These are phyloP conservation scores for Dichetophora obliterata DNA, from an alignment of 2,888 invertebrate genomes.

Conservation along the genomic window DNA sequence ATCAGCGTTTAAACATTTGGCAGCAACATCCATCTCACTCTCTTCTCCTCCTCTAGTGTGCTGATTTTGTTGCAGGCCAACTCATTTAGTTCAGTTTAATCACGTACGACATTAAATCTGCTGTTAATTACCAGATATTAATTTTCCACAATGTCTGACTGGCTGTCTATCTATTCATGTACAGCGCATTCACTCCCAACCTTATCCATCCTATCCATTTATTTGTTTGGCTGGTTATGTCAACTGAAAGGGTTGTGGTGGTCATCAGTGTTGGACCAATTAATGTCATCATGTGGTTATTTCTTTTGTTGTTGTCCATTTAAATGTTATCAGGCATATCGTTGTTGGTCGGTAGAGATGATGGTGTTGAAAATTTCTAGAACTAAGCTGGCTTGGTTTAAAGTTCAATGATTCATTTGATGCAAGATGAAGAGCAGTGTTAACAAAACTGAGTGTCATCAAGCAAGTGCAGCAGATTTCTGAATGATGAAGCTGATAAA, in stretches of 20 bases:
- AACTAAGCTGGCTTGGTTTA: no score
- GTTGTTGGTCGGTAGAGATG: neutral
- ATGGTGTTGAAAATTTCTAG: neutral
- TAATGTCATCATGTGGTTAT: conserved; percentile 62
- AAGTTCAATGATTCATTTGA: neutral
- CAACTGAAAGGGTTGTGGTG: conserved; percentile 38
- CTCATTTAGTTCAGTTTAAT: conserved; percentile 54
- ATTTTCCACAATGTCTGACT: conserved; percentile 59
- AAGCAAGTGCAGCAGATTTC: neutral
- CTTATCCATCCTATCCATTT: neutral
- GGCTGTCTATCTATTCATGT: neutral
- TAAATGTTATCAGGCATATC: neutral
- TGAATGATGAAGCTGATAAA: neutral
- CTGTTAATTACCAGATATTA: conserved; percentile 68
- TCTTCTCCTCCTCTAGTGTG: neutral
- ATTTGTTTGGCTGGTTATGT: conserved; percentile 2
- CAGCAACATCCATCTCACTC: neutral
- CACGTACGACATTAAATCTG: conserved; percentile 60
- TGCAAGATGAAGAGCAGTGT: neutral
- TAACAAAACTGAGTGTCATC: no score
- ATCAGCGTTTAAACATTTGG: neutral
- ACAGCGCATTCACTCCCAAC: neutral
- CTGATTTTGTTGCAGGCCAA: neutral
- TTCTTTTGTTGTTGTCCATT: conserved; percentile 42
- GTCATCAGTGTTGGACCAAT: conserved; percentile 53